Evolutionary conservation across 1,140 invertebrate genomes (phyloP), one percentile per base, ranked within the genome.

Genomic region (Calycopis cecrops): DNA sequence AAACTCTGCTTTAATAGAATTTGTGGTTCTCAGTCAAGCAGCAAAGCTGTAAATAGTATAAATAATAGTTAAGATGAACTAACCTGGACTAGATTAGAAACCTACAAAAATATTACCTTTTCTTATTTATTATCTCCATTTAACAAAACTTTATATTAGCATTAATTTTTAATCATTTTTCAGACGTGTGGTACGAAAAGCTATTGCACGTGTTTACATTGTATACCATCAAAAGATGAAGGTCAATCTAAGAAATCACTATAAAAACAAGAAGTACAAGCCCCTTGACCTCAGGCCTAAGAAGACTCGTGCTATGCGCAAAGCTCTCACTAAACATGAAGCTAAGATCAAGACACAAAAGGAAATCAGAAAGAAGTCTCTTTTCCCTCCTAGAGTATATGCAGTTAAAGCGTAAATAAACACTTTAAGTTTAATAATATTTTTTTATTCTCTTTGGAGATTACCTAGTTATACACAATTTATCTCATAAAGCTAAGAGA

Each of bases 191-290:
- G 97, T 99, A 0, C 92, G 98, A 28, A 99, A 99, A 90, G 97
- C 98, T 34, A 99, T 99, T 76, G 98, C 98, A 48, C 92, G 98
- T 60, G 96, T 99, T n/a, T 93, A 97, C 82, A 99, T 99, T 89
- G 97, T 99, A 67, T 99, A 99, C 91, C 96, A 99, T 88, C 98
- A 99, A 86, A 99, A 98, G 73, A 97, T 99, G 87, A 99, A 99
- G 89, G 96, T 98, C 65, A 99, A 99, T 82, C 90, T 99, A 63
- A 91, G 96, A 48, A 96, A 98, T 74, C 94, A 98, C 59, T 99
- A 98, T 88, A 97, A 96, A 88, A 94, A 94, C 77, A 98, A 98
- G 88, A 97, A 98, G 81, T 98, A 95, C 90, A 98, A 97, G 91
- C 98, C 98, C 59, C 90, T 98, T 76, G 98, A 99, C 88, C 88